Conservation (phyloP, 64 coral and sea anemone species). For the Catalaphyllia jardinei region DNA sequence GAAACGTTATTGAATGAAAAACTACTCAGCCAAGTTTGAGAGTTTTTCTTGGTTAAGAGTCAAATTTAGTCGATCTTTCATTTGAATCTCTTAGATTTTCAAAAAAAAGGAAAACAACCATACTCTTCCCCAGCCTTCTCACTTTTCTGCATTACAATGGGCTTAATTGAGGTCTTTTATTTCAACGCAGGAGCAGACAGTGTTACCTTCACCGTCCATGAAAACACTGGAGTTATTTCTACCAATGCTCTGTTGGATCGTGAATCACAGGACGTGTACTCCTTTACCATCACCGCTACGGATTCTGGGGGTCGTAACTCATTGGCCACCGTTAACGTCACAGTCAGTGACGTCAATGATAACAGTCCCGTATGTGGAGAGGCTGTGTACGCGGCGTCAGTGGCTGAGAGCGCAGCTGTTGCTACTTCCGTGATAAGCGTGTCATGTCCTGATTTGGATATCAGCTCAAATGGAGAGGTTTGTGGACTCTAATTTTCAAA, state of each 20-base stretch:
- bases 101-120: no score
- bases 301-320: slow-evolving; percentile 21
- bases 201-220: slow-evolving; percentile 55
- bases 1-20: no score
- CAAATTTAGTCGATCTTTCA: no score
- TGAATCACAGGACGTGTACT: slow-evolving; percentile 18
- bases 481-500: not conserved
- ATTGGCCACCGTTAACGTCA: slow-evolving; percentile 36
- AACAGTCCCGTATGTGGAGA: slow-evolving; percentile 56
- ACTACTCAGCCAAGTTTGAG: no score
- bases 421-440: slow-evolving; percentile 45
- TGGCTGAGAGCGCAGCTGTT: slow-evolving; percentile 32
- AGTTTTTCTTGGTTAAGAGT: no score
- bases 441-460: slow-evolving; percentile 49
- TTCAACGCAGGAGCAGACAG: slow-evolving; percentile 49
- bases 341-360: slow-evolving; percentile 56
- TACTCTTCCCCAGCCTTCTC: no score
- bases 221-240: slow-evolving; percentile 59
- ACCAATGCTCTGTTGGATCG: slow-evolving; percentile 42
- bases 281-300: slow-evolving; percentile 30
- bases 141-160: no score
- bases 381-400: slow-evolving; percentile 41
- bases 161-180: no score
- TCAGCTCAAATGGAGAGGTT: slow-evolving; percentile 51
- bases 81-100: no score